Percentiles rank a stretch among this genome's conserved stretches.
Evolutionary conservation across 2,888 invertebrate species (phyloP).

Genomic region (Athalia circularis): DNA sequence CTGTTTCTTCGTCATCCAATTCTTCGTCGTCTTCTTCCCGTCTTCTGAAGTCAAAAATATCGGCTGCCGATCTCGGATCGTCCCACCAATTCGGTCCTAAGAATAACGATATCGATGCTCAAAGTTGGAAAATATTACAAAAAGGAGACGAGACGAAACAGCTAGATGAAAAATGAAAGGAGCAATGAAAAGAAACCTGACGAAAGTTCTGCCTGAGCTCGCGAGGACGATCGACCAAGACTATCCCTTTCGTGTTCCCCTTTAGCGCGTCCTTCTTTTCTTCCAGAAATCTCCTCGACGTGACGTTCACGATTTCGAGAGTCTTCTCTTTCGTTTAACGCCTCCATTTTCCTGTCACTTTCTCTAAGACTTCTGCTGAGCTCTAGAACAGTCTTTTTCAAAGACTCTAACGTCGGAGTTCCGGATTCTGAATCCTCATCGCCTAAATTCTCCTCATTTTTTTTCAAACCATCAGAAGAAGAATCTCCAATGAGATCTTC

Average conservation of each 20-base stretch:
- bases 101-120: not conserved
- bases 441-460: conserved; percentile 3
- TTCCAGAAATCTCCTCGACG: conserved; percentile 24
- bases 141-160: no score
- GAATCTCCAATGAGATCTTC: not conserved
- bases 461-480: not conserved
- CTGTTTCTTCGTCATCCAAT: conserved; percentile 40
- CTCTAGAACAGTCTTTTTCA: conserved; percentile 59
- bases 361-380: conserved; percentile 56
- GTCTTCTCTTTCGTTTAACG: conserved; percentile 12
- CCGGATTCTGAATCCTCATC: not conserved
- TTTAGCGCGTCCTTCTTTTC: conserved; percentile 39
- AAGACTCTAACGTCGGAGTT: conserved; percentile 55
- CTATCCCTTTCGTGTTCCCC: conserved; percentile 38
- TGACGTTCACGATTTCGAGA: conserved; percentile 37
- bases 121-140: not conserved
- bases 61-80: conserved; percentile 31
- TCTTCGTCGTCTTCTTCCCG: conserved; percentile 37
- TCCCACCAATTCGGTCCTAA: conserved; percentile 45
- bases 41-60: conserved; percentile 41
- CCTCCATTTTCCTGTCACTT: conserved; percentile 13
- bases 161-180: no score
- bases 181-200: not conserved
- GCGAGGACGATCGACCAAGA: not conserved
- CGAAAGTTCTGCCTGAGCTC: not conserved